Percentiles rank a stretch among this genome's conserved stretches.
phyloP scores from a whole-genome alignment of 2,888 invertebrate species.

The Conus canariensis region DNA sequence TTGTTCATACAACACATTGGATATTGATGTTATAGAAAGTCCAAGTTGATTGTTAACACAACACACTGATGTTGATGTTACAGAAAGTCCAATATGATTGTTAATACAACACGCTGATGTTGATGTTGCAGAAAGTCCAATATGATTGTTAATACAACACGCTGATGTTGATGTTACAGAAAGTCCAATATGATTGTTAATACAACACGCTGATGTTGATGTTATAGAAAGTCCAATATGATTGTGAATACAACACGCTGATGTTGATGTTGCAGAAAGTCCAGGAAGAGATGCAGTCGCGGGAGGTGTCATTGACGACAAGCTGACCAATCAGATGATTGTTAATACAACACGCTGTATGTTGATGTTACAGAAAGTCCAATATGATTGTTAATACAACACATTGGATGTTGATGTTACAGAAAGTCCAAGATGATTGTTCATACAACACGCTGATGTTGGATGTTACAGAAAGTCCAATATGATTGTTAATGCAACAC shows the following conservation, averaged over 20 bases:
- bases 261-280: neutral
- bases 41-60: too few relatives aligned
- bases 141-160: too few relatives aligned
- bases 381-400: too few relatives aligned
- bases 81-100: too few relatives aligned
- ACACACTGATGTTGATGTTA: neutral
- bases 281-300: constrained; percentile 79
- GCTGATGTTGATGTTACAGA: neutral
- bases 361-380: neutral
- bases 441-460: neutral
- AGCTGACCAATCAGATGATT: constrained; percentile 52
- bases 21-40: too few relatives aligned
- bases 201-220: neutral
- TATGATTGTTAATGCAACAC: too few relatives aligned
- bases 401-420: neutral
- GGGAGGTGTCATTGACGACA: constrained; percentile 80
- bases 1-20: too few relatives aligned
- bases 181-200: too few relatives aligned
- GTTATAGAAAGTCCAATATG: neutral
- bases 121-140: too few relatives aligned
- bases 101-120: too few relatives aligned
- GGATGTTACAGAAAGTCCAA: neutral
- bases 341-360: neutral
- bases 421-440: too few relatives aligned
- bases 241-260: too few relatives aligned